Evolutionary conservation across 2,797 vertebrate species (phyloP).

Genomic region (Paratrypauchen microcephalus): DNA sequence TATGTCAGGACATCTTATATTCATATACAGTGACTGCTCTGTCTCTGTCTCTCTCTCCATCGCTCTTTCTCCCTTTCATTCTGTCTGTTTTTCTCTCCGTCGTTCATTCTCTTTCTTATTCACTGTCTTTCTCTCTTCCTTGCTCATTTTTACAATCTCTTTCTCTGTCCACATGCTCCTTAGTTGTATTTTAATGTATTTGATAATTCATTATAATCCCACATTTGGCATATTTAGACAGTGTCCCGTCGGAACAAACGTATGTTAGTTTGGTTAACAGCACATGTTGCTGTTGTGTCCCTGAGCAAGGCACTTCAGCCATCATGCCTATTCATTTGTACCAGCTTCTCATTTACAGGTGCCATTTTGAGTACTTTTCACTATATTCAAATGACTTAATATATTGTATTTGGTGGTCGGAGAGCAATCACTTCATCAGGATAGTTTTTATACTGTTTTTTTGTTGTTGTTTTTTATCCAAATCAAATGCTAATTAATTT

Average conservation of each 20-base stretch:
- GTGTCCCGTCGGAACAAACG: too few species aligned
- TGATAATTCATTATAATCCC: not conserved
- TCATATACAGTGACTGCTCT: not conserved
- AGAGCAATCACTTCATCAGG: too few species aligned
- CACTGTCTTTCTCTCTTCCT: too few species aligned
- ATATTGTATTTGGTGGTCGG: not conserved
- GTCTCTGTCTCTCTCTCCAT: not conserved
- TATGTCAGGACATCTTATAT: too few species aligned
- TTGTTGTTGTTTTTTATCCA: not conserved
- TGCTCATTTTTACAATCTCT: too few species aligned
- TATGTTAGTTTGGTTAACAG: too few species aligned
- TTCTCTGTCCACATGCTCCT: too few species aligned
- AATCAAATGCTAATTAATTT: not conserved
- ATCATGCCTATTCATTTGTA: not conserved
- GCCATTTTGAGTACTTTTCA: not conserved
- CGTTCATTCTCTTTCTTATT: too few species aligned
- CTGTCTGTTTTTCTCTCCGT: not conserved
- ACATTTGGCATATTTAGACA: too few species aligned
- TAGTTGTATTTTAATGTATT: not conserved
- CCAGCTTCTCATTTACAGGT: not conserved
- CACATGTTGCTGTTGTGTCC: not conserved
- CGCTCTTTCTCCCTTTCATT: too few species aligned
- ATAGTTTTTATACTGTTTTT: not conserved
- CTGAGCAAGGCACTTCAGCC: not conserved
- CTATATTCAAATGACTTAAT: not conserved